These are phyloP conservation scores for Clunio marinus DNA, from an alignment of 2,888 invertebrate species.

Conservation along the genomic window DNA sequence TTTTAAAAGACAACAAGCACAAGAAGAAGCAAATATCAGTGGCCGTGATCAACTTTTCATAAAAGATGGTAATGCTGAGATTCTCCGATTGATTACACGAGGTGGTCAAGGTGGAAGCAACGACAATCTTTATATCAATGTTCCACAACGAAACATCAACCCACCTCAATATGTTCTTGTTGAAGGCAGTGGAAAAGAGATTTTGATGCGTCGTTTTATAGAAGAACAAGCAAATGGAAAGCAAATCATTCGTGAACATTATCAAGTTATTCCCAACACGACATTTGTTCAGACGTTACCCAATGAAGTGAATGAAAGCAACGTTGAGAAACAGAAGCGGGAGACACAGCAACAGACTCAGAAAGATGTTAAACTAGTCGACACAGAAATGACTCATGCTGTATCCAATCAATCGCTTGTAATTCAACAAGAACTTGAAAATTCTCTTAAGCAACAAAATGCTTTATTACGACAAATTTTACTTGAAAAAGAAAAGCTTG, in stretches of 20 bases:
- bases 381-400: conserved; percentile 51
- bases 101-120: conserved; percentile 59
- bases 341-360: conserved; percentile 49
- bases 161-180: conserved; percentile 63
- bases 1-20: conserved; percentile 48
- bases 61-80: conserved; percentile 80
- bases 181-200: conserved; percentile 78
- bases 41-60: conserved; percentile 71
- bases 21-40: conserved; percentile 48
- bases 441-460: conserved; percentile 69
- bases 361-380: conserved; percentile 50
- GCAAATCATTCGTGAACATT: conserved; percentile 57
- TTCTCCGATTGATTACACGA: conserved; percentile 71
- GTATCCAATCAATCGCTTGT: conserved; percentile 52
- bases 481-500: conserved; percentile 64
- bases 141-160: conserved; percentile 56
- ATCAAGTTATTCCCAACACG: conserved; percentile 50
- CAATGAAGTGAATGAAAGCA: conserved; percentile 46
- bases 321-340: conserved; percentile 34
- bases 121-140: conserved; percentile 58
- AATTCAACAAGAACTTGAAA: conserved; percentile 62
- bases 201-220: conserved; percentile 77
- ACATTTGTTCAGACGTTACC: conserved; percentile 48
- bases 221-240: conserved; percentile 71
- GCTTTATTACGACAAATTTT: conserved; percentile 69